phyloP scores from a whole-genome alignment of 2,888 invertebrate species.

The Monochamus alternatus region DNA sequence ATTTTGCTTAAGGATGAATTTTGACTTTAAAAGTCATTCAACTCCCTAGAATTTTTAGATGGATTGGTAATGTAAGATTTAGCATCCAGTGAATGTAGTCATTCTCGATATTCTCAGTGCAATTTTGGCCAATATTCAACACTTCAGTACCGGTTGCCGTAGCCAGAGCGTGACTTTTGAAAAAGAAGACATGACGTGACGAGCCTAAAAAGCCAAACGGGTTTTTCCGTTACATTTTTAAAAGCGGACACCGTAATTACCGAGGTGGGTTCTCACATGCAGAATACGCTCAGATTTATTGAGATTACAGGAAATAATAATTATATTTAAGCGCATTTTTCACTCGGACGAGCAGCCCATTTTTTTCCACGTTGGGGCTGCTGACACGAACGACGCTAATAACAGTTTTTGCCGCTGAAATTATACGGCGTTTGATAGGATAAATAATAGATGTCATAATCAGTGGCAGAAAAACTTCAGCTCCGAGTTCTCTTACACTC shows the following conservation, averaged over 20 bases:
- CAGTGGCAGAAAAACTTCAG: background rate
- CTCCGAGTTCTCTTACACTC: background rate
- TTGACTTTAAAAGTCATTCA: too few relatives aligned
- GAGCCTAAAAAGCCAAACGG: background rate
- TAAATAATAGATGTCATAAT: slow-evolving; percentile 11
- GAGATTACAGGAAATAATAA: slow-evolving; percentile 28
- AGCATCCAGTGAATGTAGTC: too few relatives aligned
- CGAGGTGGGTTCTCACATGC: background rate
- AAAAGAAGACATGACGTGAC: background rate
- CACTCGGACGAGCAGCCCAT: slow-evolving; percentile 3
- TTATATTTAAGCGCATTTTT: slow-evolving; percentile 29
- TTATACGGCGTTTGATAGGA: background rate
- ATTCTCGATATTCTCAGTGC: background rate
- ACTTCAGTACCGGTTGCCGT: background rate
- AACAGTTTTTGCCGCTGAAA: background rate
- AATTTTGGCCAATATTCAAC: background rate
- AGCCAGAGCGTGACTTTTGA: background rate
- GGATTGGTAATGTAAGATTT: too few relatives aligned
- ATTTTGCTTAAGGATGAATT: too few relatives aligned
- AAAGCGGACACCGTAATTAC: background rate
- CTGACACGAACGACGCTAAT: slow-evolving; percentile 1
- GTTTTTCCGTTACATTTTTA: slow-evolving; percentile 11
- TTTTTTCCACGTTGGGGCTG: background rate
- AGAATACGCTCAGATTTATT: slow-evolving; percentile 1
- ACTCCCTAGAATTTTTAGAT: too few relatives aligned